Conservation (phyloP, 2,888 invertebrate species). For the Drosophila fungiperda region DNA sequence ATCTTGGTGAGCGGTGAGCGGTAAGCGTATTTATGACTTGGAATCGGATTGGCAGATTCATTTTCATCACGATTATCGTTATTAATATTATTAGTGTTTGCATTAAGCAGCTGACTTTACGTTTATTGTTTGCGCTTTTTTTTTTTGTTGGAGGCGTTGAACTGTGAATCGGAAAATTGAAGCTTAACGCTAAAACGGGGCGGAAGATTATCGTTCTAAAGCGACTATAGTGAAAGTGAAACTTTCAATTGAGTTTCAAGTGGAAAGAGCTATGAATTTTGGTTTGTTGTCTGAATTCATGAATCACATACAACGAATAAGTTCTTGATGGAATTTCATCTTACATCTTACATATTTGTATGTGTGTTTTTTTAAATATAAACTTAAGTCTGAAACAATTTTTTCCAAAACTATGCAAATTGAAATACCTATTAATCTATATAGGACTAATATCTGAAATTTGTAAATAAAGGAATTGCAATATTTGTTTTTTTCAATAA, state of each 20-base stretch:
- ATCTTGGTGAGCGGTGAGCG: conserved; percentile 18
- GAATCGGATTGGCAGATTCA: conserved; percentile 69
- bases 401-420: neutral
- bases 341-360: neutral
- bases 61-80: conserved; percentile 67
- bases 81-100: conserved; percentile 77
- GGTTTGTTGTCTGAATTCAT: neutral
- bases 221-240: conserved; percentile 16
- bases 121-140: conserved; percentile 7
- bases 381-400: neutral
- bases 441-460: neutral
- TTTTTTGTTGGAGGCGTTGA: conserved; percentile 43
- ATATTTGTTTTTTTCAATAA: neutral
- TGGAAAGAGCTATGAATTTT: conserved; percentile 4
- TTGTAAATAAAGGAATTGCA: neutral
- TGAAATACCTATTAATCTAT: neutral
- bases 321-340: neutral
- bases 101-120: conserved; percentile 47
- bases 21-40: conserved; percentile 66
- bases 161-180: conserved; percentile 61
- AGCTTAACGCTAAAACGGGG: conserved; percentile 24
- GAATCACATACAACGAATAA: neutral
- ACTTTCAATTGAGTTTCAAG: neutral
- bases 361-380: too few relatives aligned
- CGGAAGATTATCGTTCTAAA: conserved; percentile 25